These are phyloP conservation scores for Sebastes kiyomatsui DNA, from an alignment of 2,797 vertebrate genomes.

Conservation along the genomic window DNA sequence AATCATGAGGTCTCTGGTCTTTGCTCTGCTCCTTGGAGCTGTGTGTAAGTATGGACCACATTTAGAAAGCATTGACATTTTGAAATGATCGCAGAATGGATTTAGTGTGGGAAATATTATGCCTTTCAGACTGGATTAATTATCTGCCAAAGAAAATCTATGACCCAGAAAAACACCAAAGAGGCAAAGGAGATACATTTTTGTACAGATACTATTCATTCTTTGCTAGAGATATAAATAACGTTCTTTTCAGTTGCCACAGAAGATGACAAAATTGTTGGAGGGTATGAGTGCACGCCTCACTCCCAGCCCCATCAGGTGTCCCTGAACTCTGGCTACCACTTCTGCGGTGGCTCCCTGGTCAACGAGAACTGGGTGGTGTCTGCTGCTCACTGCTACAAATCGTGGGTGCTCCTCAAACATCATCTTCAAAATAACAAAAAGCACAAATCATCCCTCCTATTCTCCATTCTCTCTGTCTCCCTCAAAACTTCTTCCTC, in stretches of 20 bases:
- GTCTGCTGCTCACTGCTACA: conserved; percentile 76
- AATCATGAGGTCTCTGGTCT: conserved; percentile 41
- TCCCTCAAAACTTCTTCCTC: not conserved
- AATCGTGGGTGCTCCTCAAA: conserved; percentile 38
- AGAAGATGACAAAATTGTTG: conserved; percentile 69
- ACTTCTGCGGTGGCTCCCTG: conserved; percentile 70
- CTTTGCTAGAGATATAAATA: not conserved
- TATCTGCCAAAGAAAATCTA: not conserved
- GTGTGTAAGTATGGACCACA: conserved; percentile 29
- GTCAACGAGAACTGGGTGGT: conserved; percentile 71
- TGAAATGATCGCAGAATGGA: not conserved
- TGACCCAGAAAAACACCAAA: not conserved
- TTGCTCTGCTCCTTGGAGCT: conserved; percentile 26
- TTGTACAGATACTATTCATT: not conserved
- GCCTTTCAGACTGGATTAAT: not conserved
- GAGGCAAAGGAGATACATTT: not conserved
- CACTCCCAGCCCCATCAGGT: conserved; percentile 71
- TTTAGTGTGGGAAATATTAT: not conserved
- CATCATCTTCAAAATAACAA: not conserved
- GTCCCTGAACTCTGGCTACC: conserved; percentile 63
- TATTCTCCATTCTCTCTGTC: not conserved
- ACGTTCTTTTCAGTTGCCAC: conserved; percentile 33
- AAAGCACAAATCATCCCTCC: too few species aligned
- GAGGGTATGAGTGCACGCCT: conserved; percentile 57
- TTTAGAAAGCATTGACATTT: not conserved